Percentiles rank a stretch among this genome's conserved stretches.
Conservation (phyloP, 2,888 invertebrate genomes). For the Chloroclysta siterata region DNA sequence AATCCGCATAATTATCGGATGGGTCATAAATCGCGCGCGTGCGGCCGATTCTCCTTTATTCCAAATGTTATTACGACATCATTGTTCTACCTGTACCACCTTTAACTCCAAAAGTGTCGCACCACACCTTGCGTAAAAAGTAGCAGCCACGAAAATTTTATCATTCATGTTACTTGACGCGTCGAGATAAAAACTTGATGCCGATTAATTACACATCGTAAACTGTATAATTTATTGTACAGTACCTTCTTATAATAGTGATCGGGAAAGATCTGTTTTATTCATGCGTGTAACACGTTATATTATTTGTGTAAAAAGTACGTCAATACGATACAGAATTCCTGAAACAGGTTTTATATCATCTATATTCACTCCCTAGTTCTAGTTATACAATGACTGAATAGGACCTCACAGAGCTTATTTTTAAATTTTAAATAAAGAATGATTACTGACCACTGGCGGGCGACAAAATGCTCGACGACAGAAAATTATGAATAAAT, state of each 20-base stretch:
- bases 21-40: conserved; percentile 72
- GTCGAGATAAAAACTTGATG: conserved; percentile 57
- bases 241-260: conserved; percentile 37
- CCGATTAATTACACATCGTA: conserved; percentile 59
- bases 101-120: conserved; percentile 42
- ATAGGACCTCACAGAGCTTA: conserved; percentile 25
- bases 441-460: conserved; percentile 13
- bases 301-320: conserved; percentile 24
- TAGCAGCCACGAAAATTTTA: conserved; percentile 46
- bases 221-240: conserved; percentile 56
- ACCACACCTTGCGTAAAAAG: conserved; percentile 51
- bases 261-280: conserved; percentile 36
- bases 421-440: conserved; percentile 13
- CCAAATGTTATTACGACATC: conserved; percentile 34
- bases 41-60: conserved; percentile 53
- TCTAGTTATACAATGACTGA: conserved; percentile 19
- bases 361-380: conserved; percentile 24
- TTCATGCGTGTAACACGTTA: conserved; percentile 39
- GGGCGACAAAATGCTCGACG: conserved; percentile 21
- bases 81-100: conserved; percentile 27
- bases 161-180: conserved; percentile 54
- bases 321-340: conserved; percentile 17
- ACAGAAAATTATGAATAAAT: conserved; percentile 44
- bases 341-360: conserved; percentile 13
- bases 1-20: conserved; percentile 81